Conservation (phyloP, 1,140 invertebrate genomes). For the Drosophila nasuta region DNA sequence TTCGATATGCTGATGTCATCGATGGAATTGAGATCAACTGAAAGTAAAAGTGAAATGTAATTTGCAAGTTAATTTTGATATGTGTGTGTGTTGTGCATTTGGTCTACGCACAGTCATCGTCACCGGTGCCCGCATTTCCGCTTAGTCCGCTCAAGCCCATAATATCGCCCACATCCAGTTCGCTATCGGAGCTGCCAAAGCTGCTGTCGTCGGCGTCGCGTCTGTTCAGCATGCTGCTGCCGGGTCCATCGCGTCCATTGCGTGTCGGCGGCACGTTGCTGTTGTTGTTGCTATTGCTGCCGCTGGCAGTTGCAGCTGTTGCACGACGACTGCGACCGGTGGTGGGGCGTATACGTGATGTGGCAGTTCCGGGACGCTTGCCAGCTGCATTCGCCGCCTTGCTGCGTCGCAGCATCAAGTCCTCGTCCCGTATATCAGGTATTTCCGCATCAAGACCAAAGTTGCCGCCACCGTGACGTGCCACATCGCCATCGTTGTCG, state of each 20-base stretch:
- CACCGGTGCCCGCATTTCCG: slow-evolving; percentile 44
- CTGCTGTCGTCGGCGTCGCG: slow-evolving; percentile 76
- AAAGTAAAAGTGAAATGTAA: background rate
- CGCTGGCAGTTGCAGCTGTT: slow-evolving; percentile 25
- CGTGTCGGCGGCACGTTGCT: slow-evolving; percentile 1
- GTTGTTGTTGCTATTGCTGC: background rate
- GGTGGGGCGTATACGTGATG: slow-evolving; percentile 73
- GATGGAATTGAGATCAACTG: slow-evolving; percentile 80
- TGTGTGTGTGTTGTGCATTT: no score
- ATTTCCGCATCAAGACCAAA: slow-evolving; percentile 73
- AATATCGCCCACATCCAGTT: slow-evolving; percentile 76
- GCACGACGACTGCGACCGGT: slow-evolving; percentile 70
- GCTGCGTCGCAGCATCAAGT: slow-evolving; percentile 58
- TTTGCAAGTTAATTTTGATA: background rate
- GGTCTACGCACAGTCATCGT: slow-evolving; percentile 74
- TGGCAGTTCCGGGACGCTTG: slow-evolving; percentile 71
- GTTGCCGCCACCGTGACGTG: background rate
- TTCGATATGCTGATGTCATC: slow-evolving; percentile 84
- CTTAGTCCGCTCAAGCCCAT: slow-evolving; percentile 63
- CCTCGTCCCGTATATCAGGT: slow-evolving; percentile 76
- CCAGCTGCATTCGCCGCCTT: background rate
- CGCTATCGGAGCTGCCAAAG: slow-evolving; percentile 81
- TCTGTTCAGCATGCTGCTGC: slow-evolving; percentile 54
- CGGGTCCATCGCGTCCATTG: slow-evolving; percentile 46
- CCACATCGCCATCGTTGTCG: slow-evolving; percentile 10